These are phyloP conservation scores for Eupeodes latifasciatus DNA, from an alignment of 2,888 invertebrate species.

Conservation along the genomic window DNA sequence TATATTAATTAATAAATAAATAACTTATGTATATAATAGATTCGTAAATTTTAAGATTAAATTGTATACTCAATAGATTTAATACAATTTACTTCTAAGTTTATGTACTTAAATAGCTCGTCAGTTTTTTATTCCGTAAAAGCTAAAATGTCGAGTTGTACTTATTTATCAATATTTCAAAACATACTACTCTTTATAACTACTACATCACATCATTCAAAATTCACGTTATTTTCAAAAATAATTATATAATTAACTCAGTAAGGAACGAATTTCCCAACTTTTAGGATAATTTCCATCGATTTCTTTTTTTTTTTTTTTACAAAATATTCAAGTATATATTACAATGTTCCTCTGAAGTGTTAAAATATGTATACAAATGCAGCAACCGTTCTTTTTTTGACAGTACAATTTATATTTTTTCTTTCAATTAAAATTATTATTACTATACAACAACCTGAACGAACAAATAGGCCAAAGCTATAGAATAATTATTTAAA, in stretches of 20 bases:
- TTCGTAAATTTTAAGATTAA: constrained; percentile 42
- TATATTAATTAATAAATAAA: constrained; percentile 58
- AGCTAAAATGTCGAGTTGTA: not conserved
- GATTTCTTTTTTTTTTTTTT: not conserved
- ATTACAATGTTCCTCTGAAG: constrained; percentile 21
- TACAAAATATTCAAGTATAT: constrained; percentile 38
- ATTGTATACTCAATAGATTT: constrained; percentile 53
- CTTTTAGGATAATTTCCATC: not conserved
- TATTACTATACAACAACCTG: not conserved
- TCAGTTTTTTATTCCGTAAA: constrained; percentile 21
- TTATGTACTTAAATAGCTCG: constrained; percentile 6
- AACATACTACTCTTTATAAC: constrained; percentile 5
- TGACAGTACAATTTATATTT: not conserved
- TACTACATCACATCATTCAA: constrained; percentile 57
- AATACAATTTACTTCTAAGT: constrained; percentile 34
- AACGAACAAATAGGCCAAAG: constrained; percentile 4
- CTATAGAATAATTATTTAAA: too few relatives aligned
- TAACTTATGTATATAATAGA: constrained; percentile 52
- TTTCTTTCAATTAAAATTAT: not conserved
- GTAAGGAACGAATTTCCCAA: not conserved
- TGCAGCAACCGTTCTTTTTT: constrained; percentile 8
- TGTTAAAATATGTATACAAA: constrained; percentile 11
- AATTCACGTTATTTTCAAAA: constrained; percentile 19
- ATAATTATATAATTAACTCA: constrained; percentile 8
- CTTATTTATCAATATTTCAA: not conserved